These are phyloP conservation scores for Drosophila merina DNA, from an alignment of 2,888 invertebrate species.

Conservation along the genomic window DNA sequence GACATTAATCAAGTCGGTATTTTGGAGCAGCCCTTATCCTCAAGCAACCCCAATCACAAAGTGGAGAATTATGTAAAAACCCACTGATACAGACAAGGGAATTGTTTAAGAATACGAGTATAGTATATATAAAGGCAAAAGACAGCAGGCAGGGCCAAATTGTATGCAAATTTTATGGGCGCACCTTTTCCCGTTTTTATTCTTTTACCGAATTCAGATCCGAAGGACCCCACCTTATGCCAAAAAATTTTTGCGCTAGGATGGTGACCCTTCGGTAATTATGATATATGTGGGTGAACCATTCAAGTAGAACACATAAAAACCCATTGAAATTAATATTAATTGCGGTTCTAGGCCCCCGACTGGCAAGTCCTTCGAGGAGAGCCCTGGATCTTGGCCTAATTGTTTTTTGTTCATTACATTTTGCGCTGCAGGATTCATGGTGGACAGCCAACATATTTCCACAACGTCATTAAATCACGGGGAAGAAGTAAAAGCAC, in stretches of 20 bases:
- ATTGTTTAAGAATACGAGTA: constrained; percentile 10
- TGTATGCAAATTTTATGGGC: constrained; percentile 67
- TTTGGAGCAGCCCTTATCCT: constrained; percentile 13
- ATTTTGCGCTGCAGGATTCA: constrained; percentile 22
- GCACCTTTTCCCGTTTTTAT: constrained; percentile 39
- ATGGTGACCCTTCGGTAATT: constrained; percentile 56
- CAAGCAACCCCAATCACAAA: constrained; percentile 50
- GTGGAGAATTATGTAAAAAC: constrained; percentile 70
- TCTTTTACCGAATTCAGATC: constrained; percentile 1
- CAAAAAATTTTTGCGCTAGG: not conserved
- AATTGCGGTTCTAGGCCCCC: constrained; percentile 59
- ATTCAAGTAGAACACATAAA: constrained; percentile 51
- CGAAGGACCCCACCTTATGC: constrained; percentile 5
- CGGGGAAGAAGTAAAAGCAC: constrained; percentile 35
- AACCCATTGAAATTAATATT: constrained; percentile 72
- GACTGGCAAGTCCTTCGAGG: not conserved
- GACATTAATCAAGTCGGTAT: constrained; percentile 58
- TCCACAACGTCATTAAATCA: constrained; percentile 58
- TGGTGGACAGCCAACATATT: constrained; percentile 47
- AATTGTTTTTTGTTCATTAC: constrained; percentile 70
- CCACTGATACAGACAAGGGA: constrained; percentile 21
- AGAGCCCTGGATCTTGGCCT: constrained; percentile 38
- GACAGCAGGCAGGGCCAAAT: constrained; percentile 39
- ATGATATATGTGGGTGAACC: constrained; percentile 67
- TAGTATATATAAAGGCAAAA: constrained; percentile 13